Evolutionary conservation across 2,888 invertebrate species (phyloP), one percentile per base, ranked within the genome.

Genomic region (Malthinus flaveolus): DNA sequence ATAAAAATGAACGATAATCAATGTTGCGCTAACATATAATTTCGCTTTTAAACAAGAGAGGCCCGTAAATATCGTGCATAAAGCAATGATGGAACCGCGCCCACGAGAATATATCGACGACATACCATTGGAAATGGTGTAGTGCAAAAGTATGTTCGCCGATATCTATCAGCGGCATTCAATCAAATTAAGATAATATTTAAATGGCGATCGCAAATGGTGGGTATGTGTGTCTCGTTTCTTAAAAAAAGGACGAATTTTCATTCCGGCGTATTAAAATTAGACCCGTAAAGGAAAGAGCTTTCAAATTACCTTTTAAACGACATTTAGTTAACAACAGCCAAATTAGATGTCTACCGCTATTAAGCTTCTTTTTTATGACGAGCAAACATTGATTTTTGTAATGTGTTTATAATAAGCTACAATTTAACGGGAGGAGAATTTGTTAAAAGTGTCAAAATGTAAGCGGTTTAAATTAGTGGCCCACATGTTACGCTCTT

Each of bases 151-250:
- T 61, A 51, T 61, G 61, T 61, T 61, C 57, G 44, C 32, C 53
- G 61, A 63, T 64, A 64, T 52, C 58, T 62, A 66, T 64, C 62
- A 59, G 59, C 66, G 61, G 66, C 69, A 71, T 71, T 71, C 69
- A 68, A 66, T 70, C 70, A 70, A 69, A 71, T 70, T 70, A 69
- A 71, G 69, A 71, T 71, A 66, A 69, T 62, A 66, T 67, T 64
- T 64, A 59, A 64, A 62, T 64, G 64, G 62, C 58, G 58, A 62
- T 59, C 53, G 54, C 62, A 65, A 68, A 65, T 65, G 65, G 64
- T 65, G 68, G 73, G 72, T 71, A 42, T 15, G 23, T 23, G 23
- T 23, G 23, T 23, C n/a, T n/a, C n/a, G n/a, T 61, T 66, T 50
- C 44, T 35, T 31, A 33, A 45, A 48, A 49, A 12, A 48, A 48